A percentile compares a stretch with the other conserved stretches of the same genome.
phyloP scores from a whole-genome alignment of 2,888 invertebrate species.

The Cataglyphis albicans region DNA sequence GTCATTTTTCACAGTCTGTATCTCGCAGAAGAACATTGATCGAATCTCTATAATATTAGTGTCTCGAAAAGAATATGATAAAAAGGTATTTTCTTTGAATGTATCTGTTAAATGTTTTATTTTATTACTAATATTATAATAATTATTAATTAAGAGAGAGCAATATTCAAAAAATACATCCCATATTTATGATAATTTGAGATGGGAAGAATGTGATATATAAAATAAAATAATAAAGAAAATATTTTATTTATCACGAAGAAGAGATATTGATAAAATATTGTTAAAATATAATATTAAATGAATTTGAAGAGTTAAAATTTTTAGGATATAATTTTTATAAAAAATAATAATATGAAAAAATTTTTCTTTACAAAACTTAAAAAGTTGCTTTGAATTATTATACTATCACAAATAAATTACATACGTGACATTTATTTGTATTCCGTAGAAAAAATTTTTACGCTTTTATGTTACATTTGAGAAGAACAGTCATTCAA shows the following conservation, averaged over 20 bases:
- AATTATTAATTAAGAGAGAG: neutral
- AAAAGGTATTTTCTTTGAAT: neutral
- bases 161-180: neutral
- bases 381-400: slow-evolving; percentile 8
- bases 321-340: neutral
- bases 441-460: neutral
- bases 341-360: neutral
- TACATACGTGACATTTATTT: slow-evolving; percentile 20
- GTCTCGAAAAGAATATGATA: neutral
- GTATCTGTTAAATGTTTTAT: neutral
- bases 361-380: neutral
- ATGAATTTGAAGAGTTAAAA: too few species aligned
- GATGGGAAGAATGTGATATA: neutral
- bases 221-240: neutral
- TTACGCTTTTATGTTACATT: neutral
- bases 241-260: neutral
- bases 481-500: neutral
- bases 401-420: neutral
- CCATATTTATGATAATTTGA: neutral
- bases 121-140: neutral
- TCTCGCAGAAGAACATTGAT: slow-evolving; percentile 68
- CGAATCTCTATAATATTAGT: slow-evolving; percentile 56
- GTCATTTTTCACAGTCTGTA: slow-evolving; percentile 68
- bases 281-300: neutral
- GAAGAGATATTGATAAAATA: too few species aligned